Evolutionary conservation across 1,140 invertebrate species (phyloP).

Genomic region (Drosophila baimaii): DNA sequence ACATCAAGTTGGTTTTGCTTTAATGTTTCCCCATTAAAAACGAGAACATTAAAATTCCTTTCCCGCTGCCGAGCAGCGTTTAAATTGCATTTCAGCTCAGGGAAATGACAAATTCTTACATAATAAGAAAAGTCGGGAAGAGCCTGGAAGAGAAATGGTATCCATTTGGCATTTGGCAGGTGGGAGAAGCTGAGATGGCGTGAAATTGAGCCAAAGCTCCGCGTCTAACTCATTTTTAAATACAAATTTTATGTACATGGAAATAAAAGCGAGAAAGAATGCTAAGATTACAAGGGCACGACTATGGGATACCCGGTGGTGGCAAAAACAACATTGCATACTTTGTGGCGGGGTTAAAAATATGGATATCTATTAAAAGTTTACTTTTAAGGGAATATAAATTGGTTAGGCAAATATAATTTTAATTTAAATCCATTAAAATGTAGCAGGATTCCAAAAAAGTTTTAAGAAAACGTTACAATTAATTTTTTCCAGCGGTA

Average conservation of each 20-base stretch:
- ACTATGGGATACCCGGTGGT: neutral
- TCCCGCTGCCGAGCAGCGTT: slow-evolving; percentile 29
- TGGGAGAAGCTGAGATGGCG: slow-evolving; percentile 62
- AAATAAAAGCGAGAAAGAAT: slow-evolving; percentile 57
- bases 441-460: too few species aligned
- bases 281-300: neutral
- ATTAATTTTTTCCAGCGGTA: too few species aligned
- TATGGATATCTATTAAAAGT: neutral
- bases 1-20: slow-evolving; percentile 39
- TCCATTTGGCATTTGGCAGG: slow-evolving; percentile 68
- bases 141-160: slow-evolving; percentile 63
- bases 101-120: slow-evolving; percentile 77
- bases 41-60: slow-evolving; percentile 72
- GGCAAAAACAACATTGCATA: too few species aligned
- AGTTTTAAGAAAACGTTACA: too few species aligned
- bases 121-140: slow-evolving; percentile 60
- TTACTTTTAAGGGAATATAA: neutral
- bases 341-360: neutral
- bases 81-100: slow-evolving; percentile 75
- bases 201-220: slow-evolving; percentile 71
- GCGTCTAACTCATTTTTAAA: slow-evolving; percentile 79
- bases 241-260: slow-evolving; percentile 77
- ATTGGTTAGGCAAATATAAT: too few species aligned
- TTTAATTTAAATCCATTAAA: too few species aligned
- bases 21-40: slow-evolving; percentile 63